Evolutionary conservation across 53 echinoderm and acorn worm species (phyloP).

Genomic region (Holothuria leucospilota): DNA sequence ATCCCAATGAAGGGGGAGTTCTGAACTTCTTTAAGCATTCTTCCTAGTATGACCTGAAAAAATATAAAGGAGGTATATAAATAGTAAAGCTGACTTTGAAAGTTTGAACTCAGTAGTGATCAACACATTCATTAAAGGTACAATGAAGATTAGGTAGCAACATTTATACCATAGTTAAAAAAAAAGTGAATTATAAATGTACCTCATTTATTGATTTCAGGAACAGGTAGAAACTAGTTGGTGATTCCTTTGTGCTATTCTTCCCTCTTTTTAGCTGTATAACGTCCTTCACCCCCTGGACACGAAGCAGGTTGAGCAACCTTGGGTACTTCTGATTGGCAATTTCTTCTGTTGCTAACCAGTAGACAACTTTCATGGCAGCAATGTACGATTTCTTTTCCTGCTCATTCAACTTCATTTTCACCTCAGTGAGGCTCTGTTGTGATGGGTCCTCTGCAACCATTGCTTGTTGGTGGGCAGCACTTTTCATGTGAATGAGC

Average conservation of each 20-base stretch:
- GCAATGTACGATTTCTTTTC: slow-evolving; percentile 40
- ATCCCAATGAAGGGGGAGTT: slow-evolving; percentile 43
- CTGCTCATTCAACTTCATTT: slow-evolving; percentile 8
- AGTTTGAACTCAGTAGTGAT: background rate
- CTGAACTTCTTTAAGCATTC: background rate
- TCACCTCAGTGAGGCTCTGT: slow-evolving; percentile 32
- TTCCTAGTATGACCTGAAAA: slow-evolving; percentile 31
- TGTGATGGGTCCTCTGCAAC: slow-evolving; percentile 39
- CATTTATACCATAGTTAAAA: background rate
- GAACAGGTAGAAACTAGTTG: slow-evolving; percentile 39
- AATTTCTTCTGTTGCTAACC: slow-evolving; percentile 55
- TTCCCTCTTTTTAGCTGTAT: slow-evolving; percentile 34
- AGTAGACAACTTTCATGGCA: slow-evolving; percentile 56
- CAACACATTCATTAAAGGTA: background rate
- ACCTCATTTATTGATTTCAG: slow-evolving; percentile 29
- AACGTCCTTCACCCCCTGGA: slow-evolving; percentile 49
- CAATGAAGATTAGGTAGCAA: background rate
- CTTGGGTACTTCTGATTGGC: slow-evolving; percentile 46
- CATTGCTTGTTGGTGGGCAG: slow-evolving; percentile 40
- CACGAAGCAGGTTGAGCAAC: slow-evolving; percentile 44
- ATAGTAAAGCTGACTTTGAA: background rate
- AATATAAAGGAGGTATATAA: background rate
- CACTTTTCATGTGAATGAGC: slow-evolving; percentile 40
- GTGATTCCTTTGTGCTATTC: slow-evolving; percentile 54
- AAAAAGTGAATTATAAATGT: no score